Conservation (phyloP, 2,797 vertebrate species). For the Sciurus vulgaris region DNA sequence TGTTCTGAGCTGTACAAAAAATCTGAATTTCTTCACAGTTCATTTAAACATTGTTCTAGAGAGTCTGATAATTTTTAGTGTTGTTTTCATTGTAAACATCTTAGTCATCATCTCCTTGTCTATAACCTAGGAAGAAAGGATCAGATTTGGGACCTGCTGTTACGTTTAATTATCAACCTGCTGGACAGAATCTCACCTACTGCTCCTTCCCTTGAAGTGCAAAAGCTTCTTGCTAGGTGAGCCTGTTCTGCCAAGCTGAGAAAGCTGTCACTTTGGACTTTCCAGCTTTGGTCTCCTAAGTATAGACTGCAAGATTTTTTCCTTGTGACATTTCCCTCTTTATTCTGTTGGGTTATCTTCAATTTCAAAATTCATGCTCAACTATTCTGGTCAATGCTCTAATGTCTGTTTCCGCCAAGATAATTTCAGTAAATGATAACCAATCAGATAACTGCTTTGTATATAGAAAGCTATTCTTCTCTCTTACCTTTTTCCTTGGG, state of each 20-base stretch:
- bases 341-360: not conserved
- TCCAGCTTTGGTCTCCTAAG: not conserved
- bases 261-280: not conserved
- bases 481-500: not conserved
- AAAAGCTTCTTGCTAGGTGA: not conserved
- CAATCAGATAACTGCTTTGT: not conserved
- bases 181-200: not conserved
- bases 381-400: not conserved
- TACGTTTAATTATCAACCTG: constrained; percentile 12
- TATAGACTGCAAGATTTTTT: not conserved
- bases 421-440: not conserved
- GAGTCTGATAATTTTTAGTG: not conserved
- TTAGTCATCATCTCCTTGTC: not conserved
- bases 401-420: not conserved
- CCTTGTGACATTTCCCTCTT: not conserved
- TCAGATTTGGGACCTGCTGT: not conserved
- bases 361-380: constrained; percentile 37
- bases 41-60: not conserved
- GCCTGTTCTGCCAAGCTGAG: not conserved
- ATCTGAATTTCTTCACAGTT: not conserved
- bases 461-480: not conserved
- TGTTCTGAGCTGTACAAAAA: not conserved
- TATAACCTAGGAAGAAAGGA: not conserved
- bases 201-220: not conserved
- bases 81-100: not conserved